Evolutionary conservation across 2,113 vertebrate genomes (phyloP).

Genomic region (Halcyon senegalensis): DNA sequence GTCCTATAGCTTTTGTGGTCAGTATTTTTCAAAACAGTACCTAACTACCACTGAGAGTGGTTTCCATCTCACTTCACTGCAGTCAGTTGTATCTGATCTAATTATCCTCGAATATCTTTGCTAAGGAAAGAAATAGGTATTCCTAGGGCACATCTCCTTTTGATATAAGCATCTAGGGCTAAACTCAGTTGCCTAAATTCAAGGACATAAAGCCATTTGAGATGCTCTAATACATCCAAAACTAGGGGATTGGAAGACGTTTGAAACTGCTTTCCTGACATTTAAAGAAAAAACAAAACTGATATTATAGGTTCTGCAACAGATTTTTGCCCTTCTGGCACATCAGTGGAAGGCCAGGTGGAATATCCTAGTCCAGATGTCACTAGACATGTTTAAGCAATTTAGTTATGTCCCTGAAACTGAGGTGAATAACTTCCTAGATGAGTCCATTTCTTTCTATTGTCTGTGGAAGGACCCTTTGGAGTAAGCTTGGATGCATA

Average conservation of each 20-base stretch:
- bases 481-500: not conserved
- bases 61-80: not conserved
- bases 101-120: not conserved
- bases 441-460: not conserved
- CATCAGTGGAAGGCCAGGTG: not conserved
- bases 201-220: not conserved
- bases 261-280: not conserved
- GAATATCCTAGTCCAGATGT: not conserved
- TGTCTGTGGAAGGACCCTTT: not conserved
- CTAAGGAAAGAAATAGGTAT: not conserved
- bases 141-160: not conserved
- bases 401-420: not conserved
- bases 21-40: not conserved
- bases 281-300: not conserved
- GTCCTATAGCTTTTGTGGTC: not conserved
- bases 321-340: not conserved
- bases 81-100: not conserved
- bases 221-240: not conserved
- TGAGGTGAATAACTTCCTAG: not conserved
- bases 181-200: not conserved
- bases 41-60: not conserved
- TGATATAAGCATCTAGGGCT: not conserved
- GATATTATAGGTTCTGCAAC: not conserved
- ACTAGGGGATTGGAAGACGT: not conserved
- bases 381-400: not conserved